These are phyloP conservation scores for Campodea augens DNA, from an alignment of 1,140 invertebrate species.

Conservation along the genomic window DNA sequence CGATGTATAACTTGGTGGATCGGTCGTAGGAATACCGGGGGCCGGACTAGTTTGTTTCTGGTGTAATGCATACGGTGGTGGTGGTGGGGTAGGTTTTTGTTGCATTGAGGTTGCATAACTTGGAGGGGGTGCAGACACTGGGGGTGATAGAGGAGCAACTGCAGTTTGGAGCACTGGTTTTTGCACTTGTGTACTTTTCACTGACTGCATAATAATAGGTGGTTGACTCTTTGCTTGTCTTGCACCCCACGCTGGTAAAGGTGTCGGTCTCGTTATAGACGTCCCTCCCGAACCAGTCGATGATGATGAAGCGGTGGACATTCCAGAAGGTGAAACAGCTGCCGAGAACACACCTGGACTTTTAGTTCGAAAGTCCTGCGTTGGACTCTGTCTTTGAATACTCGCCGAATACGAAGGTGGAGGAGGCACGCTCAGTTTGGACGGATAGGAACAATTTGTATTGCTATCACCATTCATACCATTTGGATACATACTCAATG, in stretches of 20 bases:
- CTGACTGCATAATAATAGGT: constrained; percentile 89
- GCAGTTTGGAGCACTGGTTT: constrained; percentile 86
- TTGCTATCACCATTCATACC: too few species aligned
- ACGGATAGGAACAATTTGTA: too few species aligned
- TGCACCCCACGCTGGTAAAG: constrained; percentile 47
- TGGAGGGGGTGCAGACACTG: too few species aligned
- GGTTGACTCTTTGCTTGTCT: constrained; percentile 65
- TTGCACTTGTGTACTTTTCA: constrained; percentile 82
- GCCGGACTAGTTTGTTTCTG: constrained; percentile 16
- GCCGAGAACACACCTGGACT: too few species aligned
- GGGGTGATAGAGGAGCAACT: constrained; percentile 60
- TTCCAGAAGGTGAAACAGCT: constrained; percentile 10
- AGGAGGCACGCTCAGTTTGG: constrained; percentile 35
- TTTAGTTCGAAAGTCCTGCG: too few species aligned
- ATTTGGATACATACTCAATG: constrained; percentile 54
- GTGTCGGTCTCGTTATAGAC: constrained; percentile 47
- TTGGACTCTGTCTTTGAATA: constrained; percentile 69
- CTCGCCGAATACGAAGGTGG: constrained; percentile 65
- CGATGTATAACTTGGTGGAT: constrained; percentile 76
- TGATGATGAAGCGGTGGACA: constrained; percentile 12
- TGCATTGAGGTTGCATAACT: constrained; percentile 27
- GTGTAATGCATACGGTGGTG: constrained; percentile 53
- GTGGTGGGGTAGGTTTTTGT: constrained; percentile 31
- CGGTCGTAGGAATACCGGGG: constrained; percentile 51
- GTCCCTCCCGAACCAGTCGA: constrained; percentile 25